Base-by-base conservation (phyloP, 2,888 invertebrate genomes). In the Drosophila melanosoma region DNA sequence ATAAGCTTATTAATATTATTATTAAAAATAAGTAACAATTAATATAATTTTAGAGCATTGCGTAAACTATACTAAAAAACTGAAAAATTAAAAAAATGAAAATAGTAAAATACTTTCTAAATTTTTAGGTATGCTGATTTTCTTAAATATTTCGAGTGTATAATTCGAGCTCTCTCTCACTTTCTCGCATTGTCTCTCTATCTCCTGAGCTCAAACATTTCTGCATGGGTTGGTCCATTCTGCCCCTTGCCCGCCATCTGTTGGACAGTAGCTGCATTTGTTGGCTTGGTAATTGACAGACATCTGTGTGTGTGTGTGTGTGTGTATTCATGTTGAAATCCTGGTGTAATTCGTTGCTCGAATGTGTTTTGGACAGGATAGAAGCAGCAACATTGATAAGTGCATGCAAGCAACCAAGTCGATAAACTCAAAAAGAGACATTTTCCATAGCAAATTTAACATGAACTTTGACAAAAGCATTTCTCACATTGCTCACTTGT, bases 201-300 rank as follows among this genome's bases (percentile, higher is more conserved):
- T 23, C 45, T 38, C 38, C 8, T 17, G 17, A 17, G 38, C 8
- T 23, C 45, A 45, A 23, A 17, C 7, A 2, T 6, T 36, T 26
- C 35, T 17, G 23, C 38, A 26, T 38, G 38, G 12, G n/a, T 38
- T 38, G 36, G n/a, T 26, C 8, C 4, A 2, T 12, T 8, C 1
- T 23, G 45, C 15, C 23, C 15, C 23, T 45, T 15, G 1, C 12
- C 4, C 38, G 12, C 3, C 38, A 33, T 33, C 48, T 68, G 69
- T 23, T 57, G 53, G 32, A 11, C 38, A 57, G 38, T 40, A 40
- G 40, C 52, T 60, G 69, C 58, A 69, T 48, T 64, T 82, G 70
- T 69, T 64, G 65, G 35, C 51, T 57, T 53, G 40, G 61, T 81
- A 81, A 79, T 78, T 80, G 74, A 71, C 51, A 68, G 48, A 53